Evolutionary conservation across 2,797 vertebrate species (phyloP), one percentile per base, ranked within the genome.

Genomic region (Lates japonicus): DNA sequence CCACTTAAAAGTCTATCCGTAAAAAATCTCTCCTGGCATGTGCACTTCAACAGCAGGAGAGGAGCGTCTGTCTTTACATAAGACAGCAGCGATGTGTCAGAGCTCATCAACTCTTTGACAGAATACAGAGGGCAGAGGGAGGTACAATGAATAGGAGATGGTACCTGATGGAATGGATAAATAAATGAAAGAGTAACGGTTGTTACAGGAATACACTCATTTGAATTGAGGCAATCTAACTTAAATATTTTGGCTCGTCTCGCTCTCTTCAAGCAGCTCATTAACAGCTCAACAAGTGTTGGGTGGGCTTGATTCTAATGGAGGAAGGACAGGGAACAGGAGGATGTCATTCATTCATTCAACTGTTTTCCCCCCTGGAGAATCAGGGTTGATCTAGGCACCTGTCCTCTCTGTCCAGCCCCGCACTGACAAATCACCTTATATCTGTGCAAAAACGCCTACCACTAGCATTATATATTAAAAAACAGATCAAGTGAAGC

Each of bases 1-100:
- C 64, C 41, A 73, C 60, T 61, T 72, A 78, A 90, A 90, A 87
- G 89, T 84, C 84, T 69, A 39, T 82, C 74, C 88, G 74, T 92
- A 90, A 80, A 84, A 78, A 91, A 90, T 67, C 54, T 74, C 79
- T 66, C 59, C 81, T 11, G 48, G 69, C 62, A 1, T 69, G 57
- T 75, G 46, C 35, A 37, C 62, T 29, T 48, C 29, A 39, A 51
- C 70, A 48, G 78, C 76, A 82, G 73, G 76, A 81, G 83, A 77
- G 31, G 63, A 61, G 72, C 2, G 62, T 55, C 76, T 5, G 62
- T n/a, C 70, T 63, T 49, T 14, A 48, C n/a, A 14, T 2, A 13
- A 64, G 77, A 82, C 70, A 78, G 80, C 69, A 78, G 78, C 76
- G 49, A 4, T 58, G 52, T 61, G 63, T 70, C 57, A 35, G 79